These are phyloP conservation scores for Erithacus rubecula DNA, from an alignment of 2,797 vertebrate species.

Conservation along the genomic window DNA sequence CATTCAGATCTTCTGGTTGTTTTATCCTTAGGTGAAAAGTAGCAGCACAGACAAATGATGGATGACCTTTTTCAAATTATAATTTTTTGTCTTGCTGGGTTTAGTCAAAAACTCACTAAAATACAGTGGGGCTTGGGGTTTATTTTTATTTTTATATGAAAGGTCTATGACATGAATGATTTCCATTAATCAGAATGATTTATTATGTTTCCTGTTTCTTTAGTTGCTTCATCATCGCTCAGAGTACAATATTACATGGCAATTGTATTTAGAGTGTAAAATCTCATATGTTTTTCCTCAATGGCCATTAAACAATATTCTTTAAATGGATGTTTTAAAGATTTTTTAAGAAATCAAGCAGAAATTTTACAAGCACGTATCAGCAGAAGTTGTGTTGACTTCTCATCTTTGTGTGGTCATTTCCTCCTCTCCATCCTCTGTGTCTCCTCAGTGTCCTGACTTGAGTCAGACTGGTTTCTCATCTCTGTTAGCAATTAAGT, in stretches of 20 bases:
- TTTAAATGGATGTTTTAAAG: neutral
- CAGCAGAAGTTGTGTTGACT: neutral
- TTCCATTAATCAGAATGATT: conserved; percentile 1
- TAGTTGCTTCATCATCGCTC: neutral
- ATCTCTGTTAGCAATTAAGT: neutral
- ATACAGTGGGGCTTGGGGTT: neutral
- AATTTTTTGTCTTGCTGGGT: neutral
- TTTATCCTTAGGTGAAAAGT: neutral
- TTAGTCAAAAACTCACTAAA: neutral
- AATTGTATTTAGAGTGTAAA: neutral
- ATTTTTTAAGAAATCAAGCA: neutral
- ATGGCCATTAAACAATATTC: neutral
- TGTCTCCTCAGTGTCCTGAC: neutral
- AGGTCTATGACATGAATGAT: neutral
- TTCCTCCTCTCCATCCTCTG: neutral
- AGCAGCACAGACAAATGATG: neutral
- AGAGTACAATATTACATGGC: neutral
- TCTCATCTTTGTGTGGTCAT: neutral
- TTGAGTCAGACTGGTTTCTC: neutral
- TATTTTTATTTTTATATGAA: neutral
- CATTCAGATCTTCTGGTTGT: neutral
- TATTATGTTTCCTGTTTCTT: neutral
- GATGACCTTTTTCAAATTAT: neutral
- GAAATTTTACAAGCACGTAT: neutral
- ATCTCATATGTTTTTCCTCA: neutral